A percentile compares a stretch with the other conserved stretches of the same genome.
Conservation (phyloP, 2,797 vertebrate species). For the Gadopsis bispinosus region DNA sequence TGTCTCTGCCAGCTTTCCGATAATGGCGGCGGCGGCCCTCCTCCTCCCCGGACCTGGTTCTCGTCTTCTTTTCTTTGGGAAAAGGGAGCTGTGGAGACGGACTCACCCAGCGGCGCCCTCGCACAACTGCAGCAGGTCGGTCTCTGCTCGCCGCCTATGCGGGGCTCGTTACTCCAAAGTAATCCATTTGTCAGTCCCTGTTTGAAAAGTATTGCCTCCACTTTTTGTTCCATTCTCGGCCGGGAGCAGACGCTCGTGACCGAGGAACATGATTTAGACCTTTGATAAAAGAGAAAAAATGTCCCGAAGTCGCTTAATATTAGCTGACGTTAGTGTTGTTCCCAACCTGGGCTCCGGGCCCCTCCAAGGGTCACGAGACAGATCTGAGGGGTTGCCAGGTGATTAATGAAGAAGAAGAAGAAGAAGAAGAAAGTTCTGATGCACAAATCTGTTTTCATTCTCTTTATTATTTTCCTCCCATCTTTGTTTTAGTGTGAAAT, state of each 20-base stretch:
- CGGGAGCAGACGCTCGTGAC: background rate
- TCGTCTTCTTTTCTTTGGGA: slow-evolving; percentile 86
- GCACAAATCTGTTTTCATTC: no score
- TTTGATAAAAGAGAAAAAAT: no score
- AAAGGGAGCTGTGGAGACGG: slow-evolving; percentile 84
- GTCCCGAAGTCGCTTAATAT: no score
- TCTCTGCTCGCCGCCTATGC: slow-evolving; percentile 34
- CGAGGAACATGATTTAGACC: background rate
- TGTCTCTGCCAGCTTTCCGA: slow-evolving; percentile 81
- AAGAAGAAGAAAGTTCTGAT: no score
- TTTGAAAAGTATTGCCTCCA: background rate
- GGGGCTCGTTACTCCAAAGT: slow-evolving; percentile 34
- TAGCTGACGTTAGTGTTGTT: no score
- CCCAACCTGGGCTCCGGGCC: no score
- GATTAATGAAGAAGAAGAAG: no score
- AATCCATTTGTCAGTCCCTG: slow-evolving; percentile 14
- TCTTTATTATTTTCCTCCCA: no score
- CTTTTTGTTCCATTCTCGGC: background rate
- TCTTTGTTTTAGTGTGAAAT: no score
- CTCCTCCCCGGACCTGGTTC: slow-evolving; percentile 82
- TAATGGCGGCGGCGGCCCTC: slow-evolving; percentile 85
- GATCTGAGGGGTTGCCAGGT: no score
- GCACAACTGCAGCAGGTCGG: slow-evolving; percentile 85
- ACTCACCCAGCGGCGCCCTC: slow-evolving; percentile 89
- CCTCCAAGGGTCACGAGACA: no score